Conservation (phyloP, 2,888 invertebrate genomes). For the Camponotus fellah region DNA sequence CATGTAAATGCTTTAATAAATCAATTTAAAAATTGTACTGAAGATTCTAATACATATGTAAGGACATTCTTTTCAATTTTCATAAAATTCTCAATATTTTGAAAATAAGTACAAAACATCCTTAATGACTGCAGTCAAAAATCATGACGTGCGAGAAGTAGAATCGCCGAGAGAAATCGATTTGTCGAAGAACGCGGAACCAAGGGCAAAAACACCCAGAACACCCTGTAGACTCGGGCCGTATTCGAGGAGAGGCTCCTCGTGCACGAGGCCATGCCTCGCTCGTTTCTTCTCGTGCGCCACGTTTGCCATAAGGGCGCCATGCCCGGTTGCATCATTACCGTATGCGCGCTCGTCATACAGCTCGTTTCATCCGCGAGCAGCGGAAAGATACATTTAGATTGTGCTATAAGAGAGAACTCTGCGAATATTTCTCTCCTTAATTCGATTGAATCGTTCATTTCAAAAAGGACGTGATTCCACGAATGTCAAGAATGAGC, state of each 20-base stretch:
- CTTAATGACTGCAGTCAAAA: background rate
- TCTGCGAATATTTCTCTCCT: background rate
- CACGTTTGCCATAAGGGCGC: slow-evolving; percentile 75
- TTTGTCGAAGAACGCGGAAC: background rate
- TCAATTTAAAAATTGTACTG: no score
- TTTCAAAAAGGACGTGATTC: slow-evolving; percentile 15
- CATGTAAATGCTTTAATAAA: no score
- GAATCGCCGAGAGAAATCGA: background rate
- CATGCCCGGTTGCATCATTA: slow-evolving; percentile 74
- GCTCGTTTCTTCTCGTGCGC: slow-evolving; percentile 73
- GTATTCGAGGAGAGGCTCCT: slow-evolving; percentile 68
- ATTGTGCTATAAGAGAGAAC: slow-evolving; percentile 12
- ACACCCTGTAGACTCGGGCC: slow-evolving; percentile 44
- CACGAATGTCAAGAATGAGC: background rate
- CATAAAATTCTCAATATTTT: no score
- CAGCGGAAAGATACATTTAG: slow-evolving; percentile 29
- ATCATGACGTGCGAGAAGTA: background rate
- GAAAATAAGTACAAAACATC: background rate
- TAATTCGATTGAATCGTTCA: slow-evolving; percentile 15
- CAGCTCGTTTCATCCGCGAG: slow-evolving; percentile 69
- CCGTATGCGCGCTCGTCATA: slow-evolving; percentile 63
- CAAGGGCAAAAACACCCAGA: background rate
- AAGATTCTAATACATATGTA: no score
- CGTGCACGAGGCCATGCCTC: slow-evolving; percentile 70
- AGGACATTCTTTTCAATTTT: no score